Evolutionary conservation across 2,797 vertebrate species (phyloP).

Genomic region (Protosalanx chinensis): DNA sequence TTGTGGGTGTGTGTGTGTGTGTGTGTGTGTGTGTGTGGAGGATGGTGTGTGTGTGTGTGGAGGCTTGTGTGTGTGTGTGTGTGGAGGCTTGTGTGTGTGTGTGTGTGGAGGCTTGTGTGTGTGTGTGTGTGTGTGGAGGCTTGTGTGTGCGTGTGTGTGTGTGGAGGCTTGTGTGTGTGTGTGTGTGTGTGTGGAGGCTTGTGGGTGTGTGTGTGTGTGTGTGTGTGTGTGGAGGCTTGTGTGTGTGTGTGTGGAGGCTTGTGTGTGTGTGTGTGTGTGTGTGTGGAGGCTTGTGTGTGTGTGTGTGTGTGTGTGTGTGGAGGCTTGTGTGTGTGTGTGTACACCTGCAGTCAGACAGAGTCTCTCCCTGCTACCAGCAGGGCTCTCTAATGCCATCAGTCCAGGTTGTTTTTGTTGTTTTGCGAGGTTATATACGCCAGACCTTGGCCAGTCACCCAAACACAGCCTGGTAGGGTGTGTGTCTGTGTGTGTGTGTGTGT

Average conservation of each 20-base stretch:
- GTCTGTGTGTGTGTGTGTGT: too few species aligned
- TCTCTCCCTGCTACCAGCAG: neutral
- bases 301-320: constrained; percentile 8
- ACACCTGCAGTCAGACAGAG: neutral
- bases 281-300: neutral
- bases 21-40: too few species aligned
- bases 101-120: too few species aligned
- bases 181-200: too few species aligned
- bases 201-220: constrained; percentile 1
- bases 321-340: constrained; percentile 3
- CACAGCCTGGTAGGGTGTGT: neutral
- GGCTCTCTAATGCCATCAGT: neutral
- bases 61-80: too few species aligned
- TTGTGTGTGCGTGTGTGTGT: too few species aligned
- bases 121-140: too few species aligned
- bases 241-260: neutral
- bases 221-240: constrained; percentile 9
- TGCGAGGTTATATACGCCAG: neutral
- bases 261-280: constrained; percentile 9
- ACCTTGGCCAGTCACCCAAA: neutral
- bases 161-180: too few species aligned
- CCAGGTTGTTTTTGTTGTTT: constrained; percentile 1
- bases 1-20: too few species aligned
- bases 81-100: too few species aligned
- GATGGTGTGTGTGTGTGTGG: too few species aligned